Base-by-base conservation (phyloP, 2,113 vertebrate genomes). In the Macaca nemestrina region DNA sequence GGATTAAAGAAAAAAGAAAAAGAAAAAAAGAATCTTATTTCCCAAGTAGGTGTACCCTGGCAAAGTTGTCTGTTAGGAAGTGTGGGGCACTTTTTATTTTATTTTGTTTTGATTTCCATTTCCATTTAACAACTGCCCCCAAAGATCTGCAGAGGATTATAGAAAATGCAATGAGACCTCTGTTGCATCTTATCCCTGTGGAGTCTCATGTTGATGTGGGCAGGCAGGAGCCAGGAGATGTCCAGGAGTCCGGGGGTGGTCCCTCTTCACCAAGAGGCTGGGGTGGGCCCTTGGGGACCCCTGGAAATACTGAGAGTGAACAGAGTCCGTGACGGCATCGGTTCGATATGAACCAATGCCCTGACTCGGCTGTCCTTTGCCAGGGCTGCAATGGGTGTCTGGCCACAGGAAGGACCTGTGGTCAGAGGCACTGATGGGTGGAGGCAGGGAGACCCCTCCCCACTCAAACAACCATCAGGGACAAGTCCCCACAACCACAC, bases 311-410 rank as follows among this genome's bases (percentile, higher is more conserved):
- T 2, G 22, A 6, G 30, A 43, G 5, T 12, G 55, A 52, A 16
- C 0, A 7, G 81, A 75, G n/a, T 13, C 25, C 5, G 1, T 14
- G 78, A 5, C 0, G 1, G 23, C 30, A 10, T 38, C 35, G 73
- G 55, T 72, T 13, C 3, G 32, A 20, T 38, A 0, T 18, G 80
- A 82, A n/a, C 8, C 10, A 12, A 32, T 0, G 3, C 30, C 4
- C 13, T 2, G 35, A 27, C 38, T 48, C 55, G 3, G 57, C 52
- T 12, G 25, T 48, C 12, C 25, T 64, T 18, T 40, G 30, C 23
- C 13, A 6, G 50, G 59, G 35, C 16, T 4, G 7, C 3, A 1
- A 38, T 5, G 11, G 4, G 50, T 52, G 25, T 43, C 32, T 2
- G 40, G 30, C 48, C 17, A 50, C 0, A 6, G n/a, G 35, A 64